phyloP scores from a whole-genome alignment of 1,140 invertebrate species.

The Palaemon carinicauda region DNA sequence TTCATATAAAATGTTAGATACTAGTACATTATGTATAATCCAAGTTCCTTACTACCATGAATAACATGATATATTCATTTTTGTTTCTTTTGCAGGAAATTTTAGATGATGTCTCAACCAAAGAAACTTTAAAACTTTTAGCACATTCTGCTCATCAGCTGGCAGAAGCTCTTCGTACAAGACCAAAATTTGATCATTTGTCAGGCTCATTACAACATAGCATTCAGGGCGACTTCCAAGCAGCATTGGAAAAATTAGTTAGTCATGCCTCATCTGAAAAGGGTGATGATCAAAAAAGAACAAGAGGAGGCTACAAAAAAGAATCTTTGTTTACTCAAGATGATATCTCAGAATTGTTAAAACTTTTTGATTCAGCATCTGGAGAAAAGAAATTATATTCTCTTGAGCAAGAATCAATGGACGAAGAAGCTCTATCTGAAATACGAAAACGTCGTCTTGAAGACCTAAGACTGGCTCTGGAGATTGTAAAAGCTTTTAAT shows the following conservation, averaged over 20 bases:
- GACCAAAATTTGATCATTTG: background rate
- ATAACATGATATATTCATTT: background rate
- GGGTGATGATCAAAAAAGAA: background rate
- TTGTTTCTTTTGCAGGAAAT: background rate
- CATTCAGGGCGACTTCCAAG: constrained; percentile 37
- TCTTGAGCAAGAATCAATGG: background rate
- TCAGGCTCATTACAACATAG: background rate
- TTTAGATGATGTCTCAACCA: background rate
- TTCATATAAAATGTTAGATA: background rate
- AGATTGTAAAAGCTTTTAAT: constrained; percentile 28
- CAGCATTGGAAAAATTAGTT: constrained; percentile 3
- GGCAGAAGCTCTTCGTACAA: background rate
- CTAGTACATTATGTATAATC: background rate
- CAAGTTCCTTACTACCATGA: too few relatives aligned
- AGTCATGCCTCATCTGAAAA: background rate
- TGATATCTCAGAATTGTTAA: background rate
- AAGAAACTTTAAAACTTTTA: constrained; percentile 7
- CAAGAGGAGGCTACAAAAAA: background rate
- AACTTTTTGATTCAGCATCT: background rate
- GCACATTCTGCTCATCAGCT: constrained; percentile 26
- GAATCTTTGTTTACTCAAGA: background rate
- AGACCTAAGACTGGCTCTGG: constrained; percentile 29
- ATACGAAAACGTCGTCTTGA: constrained; percentile 18
- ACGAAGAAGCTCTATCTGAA: background rate
- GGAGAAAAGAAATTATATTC: background rate